phyloP scores from a whole-genome alignment of 2,797 vertebrate species.

The Poecilia wingei region DNA sequence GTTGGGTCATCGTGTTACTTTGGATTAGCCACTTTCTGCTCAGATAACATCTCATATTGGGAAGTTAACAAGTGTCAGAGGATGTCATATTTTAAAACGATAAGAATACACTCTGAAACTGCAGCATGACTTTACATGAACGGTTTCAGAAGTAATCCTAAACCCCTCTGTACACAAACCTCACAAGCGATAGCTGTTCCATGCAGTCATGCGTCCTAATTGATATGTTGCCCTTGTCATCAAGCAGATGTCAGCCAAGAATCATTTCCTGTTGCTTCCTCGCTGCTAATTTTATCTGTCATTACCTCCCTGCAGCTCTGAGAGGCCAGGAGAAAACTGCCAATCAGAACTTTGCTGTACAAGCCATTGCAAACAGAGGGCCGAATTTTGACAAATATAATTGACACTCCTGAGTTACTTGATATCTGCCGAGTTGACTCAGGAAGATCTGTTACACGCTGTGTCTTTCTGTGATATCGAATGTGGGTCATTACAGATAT shows the following conservation, averaged over 20 bases:
- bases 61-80: not conserved
- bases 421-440: constrained; percentile 42
- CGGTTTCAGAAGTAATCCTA: not conserved
- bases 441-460: constrained; percentile 30
- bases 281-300: not conserved
- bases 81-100: not conserved
- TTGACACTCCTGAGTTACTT: not conserved
- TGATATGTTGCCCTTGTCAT: not conserved
- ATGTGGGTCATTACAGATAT: constrained; percentile 79
- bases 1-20: not conserved
- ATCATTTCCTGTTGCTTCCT: not conserved
- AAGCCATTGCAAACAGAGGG: not conserved
- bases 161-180: not conserved
- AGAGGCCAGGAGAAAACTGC: not conserved
- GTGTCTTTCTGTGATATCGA: constrained; percentile 47
- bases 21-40: not conserved
- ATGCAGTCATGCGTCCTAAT: not conserved
- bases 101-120: constrained; percentile 4
- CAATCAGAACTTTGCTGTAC: not conserved
- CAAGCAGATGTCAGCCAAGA: not conserved
- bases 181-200: not conserved
- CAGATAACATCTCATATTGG: not conserved
- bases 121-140: not conserved
- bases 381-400: not conserved
- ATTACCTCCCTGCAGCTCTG: not conserved